Base-by-base conservation (phyloP, 1,140 invertebrate genomes). In the Pentalonia nigronervosa region DNA sequence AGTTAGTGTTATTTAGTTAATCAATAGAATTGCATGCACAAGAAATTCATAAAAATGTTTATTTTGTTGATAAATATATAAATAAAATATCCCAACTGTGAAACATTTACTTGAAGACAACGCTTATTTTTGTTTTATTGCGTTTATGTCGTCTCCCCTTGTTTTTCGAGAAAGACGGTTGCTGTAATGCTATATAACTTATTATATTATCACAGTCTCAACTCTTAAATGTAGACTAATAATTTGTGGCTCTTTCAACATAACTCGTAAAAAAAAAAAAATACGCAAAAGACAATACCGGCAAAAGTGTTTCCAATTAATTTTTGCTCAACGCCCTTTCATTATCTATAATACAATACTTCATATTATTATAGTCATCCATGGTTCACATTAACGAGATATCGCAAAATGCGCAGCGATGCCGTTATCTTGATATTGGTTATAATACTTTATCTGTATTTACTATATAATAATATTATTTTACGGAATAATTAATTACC, bases 171-270 rank as follows among this genome's bases (percentile, higher is more conserved):
- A 17, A 87, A 48, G 45, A 87, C 7, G 1, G 41, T 36, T 84
- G 41, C 23, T 86, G 4, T 45, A 45, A 25, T 84, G 23, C 23
- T 14, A 47, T 45, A 47, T 21, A n/a, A 87, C n/a, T 83, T 83
- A 83, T 84, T 84, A 84, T 84, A 14, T 84, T 84, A 14, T 84
- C 36, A 30, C 36, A 30, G 23, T 45, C 9, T 48, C 47, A 34
- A 87, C 7, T 48, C 30, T n/a, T 87, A 48, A 89, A 89, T 53
- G 48, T 89, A 89, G 34, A 53, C n/a, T 20, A 53, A 89, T 89
- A 53, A 89, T 89, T 89, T 89, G 48, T 89, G 47, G 11, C 3
- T 53, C 4, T 34, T 53, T 25, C n/a, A 25, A 34, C 2, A 87
- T 87, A 34, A 41, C 36, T 45, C 84, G 48, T 87, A 47, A 76